A percentile compares a stretch with the other conserved stretches of the same genome.
These are phyloP conservation scores for Deilephila elpenor DNA, from an alignment of 2,888 invertebrate genomes.

Conservation along the genomic window DNA sequence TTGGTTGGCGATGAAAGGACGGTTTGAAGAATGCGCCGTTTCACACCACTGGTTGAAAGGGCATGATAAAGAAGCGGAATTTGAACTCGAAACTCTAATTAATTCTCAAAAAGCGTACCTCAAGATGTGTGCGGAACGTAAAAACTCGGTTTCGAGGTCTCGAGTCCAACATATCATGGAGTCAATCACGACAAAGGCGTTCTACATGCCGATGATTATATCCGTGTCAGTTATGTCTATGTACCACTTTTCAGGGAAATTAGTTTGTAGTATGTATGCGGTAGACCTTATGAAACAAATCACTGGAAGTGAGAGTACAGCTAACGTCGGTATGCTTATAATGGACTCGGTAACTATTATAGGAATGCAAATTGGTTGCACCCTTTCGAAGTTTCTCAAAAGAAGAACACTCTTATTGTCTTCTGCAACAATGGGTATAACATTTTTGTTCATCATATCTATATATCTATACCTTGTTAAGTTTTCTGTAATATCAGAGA, in stretches of 20 bases:
- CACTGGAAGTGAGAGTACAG: conserved; percentile 55
- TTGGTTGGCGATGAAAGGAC: conserved; percentile 61
- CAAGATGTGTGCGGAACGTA: conserved; percentile 36
- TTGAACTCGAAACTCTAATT: conserved; percentile 53
- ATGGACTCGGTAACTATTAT: conserved; percentile 67
- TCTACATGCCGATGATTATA: conserved; percentile 58
- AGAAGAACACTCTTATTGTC: conserved; percentile 58
- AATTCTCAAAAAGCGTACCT: conserved; percentile 51
- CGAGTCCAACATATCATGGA: conserved; percentile 42
- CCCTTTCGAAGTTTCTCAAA: conserved; percentile 54
- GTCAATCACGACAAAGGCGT: conserved; percentile 49
- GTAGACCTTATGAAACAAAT: conserved; percentile 61
- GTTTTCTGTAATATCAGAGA: conserved; percentile 50
- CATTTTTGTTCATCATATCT: conserved; percentile 58
- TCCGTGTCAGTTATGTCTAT: conserved; percentile 52
- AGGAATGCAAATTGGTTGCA: conserved; percentile 64
- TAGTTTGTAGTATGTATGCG: conserved; percentile 60
- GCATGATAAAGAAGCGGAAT: conserved; percentile 47
- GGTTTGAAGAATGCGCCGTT: conserved; percentile 55
- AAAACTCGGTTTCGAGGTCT: conserved; percentile 36
- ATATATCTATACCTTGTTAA: conserved; percentile 60
- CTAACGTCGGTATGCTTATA: conserved; percentile 65
- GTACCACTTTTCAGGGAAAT: conserved; percentile 62
- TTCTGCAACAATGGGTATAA: conserved; percentile 54
- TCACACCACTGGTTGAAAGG: conserved; percentile 61